Evolutionary conservation across 2,113 vertebrate genomes (phyloP), one percentile per base, ranked within the genome.

Genomic region (Dipodomys ordii): DNA sequence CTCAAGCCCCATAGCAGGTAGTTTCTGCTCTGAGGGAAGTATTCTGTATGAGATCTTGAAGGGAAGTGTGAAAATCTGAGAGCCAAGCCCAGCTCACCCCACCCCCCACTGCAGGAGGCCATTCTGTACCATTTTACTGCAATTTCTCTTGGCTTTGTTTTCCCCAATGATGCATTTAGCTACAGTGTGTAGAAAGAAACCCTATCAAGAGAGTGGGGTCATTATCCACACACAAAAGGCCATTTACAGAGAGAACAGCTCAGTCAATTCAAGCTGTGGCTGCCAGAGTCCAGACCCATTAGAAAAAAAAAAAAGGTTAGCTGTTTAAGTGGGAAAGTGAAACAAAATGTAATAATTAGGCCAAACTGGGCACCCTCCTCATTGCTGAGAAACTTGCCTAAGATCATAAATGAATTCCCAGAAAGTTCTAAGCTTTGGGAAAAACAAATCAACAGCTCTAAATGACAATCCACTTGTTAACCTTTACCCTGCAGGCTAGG

Each of bases 211-310:
- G 95, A 96, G 87, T 78, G 88, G 94, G 92, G 94, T 96, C 90
- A 96, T 96, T 96, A 96, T 95, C 92, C 85, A 30, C 82, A 90
- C 88, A 97, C 96, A 97, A 95, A 97, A 94, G 95, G 85, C 96
- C 94, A 96, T 96, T 96, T 96, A 96, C 93, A 83, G 90, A 96
- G 92, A 94, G 87, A 94, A 96, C 77, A 85, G 92, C 90, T 95
- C 96, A 73, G 74, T 88, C 88, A 60, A 72, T 83, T 96, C 93
- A 95, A 93, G 88, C 95, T 95, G 93, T 30, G 93, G 67, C 96
- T 93, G 95, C 93, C 87, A 73, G 93, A 95, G 85, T 92, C 92
- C 92, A 95, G 93, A 91, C 90, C 87, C 77, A 95, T 94, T 97
- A 95, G 92, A 20, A 64, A 23, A 64, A 62, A 39, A 91, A 77